Evolutionary conservation across 2,888 invertebrate genomes (phyloP).

Genomic region (Pecten maximus): DNA sequence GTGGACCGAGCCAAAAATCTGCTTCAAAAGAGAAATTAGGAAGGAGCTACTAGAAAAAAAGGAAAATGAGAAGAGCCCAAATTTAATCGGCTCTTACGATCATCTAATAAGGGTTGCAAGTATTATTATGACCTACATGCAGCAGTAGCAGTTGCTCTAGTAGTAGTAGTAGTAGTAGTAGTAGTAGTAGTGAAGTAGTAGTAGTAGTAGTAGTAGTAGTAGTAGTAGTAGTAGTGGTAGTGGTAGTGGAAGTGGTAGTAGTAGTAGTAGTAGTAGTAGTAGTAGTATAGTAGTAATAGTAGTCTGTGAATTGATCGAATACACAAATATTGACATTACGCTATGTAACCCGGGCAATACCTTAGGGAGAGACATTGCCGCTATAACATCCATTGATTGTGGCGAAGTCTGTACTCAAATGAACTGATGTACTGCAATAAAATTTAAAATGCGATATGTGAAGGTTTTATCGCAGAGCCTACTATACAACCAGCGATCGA

Average conservation of each 20-base stretch:
- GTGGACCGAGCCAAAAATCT: too few species aligned
- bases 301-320: neutral
- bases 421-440: conserved; percentile 32
- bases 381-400: conserved; percentile 6
- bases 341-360: neutral
- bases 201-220: neutral
- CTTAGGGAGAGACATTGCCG: conserved; percentile 15
- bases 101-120: too few species aligned
- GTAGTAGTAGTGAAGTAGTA: neutral
- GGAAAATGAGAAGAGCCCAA: too few species aligned
- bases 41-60: too few species aligned
- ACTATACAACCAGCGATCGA: conserved; percentile 22
- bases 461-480: conserved; percentile 25
- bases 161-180: neutral
- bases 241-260: conserved; percentile 1
- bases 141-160: neutral
- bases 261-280: neutral
- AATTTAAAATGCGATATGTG: conserved; percentile 35
- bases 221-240: neutral
- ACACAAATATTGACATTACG: neutral
- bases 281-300: neutral
- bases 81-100: too few species aligned
- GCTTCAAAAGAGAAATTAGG: too few species aligned
- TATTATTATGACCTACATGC: too few species aligned
- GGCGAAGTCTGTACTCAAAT: conserved; percentile 13